Conservation (phyloP, 2,113 vertebrate species). For the Strix uralensis region DNA sequence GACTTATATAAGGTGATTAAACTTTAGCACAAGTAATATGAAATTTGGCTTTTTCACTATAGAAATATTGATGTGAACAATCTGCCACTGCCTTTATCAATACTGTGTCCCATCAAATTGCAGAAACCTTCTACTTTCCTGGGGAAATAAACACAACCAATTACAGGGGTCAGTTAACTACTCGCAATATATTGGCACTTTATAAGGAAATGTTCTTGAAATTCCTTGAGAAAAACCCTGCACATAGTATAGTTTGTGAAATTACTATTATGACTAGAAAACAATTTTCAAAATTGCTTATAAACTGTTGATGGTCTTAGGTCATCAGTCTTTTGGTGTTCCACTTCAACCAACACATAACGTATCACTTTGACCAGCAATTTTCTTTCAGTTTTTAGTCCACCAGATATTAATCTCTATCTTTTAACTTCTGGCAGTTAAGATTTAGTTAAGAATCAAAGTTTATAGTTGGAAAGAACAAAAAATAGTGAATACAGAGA, state of each 20-base stretch:
- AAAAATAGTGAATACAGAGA: not conserved
- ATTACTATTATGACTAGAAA: not conserved
- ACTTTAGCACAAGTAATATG: not conserved
- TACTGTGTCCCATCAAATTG: not conserved
- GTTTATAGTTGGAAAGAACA: not conserved
- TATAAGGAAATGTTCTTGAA: not conserved
- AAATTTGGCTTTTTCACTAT: constrained; percentile 8
- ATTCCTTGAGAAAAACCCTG: not conserved
- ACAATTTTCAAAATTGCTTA: not conserved
- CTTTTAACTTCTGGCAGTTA: not conserved
- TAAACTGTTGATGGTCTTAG: not conserved
- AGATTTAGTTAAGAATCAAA: not conserved
- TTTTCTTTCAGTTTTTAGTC: not conserved
- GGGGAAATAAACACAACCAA: not conserved
- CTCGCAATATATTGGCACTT: not conserved
- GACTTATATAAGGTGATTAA: not conserved
- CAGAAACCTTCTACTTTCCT: not conserved
- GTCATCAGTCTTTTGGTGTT: not conserved
- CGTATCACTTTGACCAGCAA: not conserved
- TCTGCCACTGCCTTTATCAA: not conserved
- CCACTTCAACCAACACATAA: not conserved
- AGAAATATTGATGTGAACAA: constrained; percentile 13
- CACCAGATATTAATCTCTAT: not conserved
- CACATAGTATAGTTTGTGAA: not conserved
- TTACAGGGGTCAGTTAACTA: not conserved